phyloP scores from a whole-genome alignment of 2,797 vertebrate genomes.

The Scleropages formosus region DNA sequence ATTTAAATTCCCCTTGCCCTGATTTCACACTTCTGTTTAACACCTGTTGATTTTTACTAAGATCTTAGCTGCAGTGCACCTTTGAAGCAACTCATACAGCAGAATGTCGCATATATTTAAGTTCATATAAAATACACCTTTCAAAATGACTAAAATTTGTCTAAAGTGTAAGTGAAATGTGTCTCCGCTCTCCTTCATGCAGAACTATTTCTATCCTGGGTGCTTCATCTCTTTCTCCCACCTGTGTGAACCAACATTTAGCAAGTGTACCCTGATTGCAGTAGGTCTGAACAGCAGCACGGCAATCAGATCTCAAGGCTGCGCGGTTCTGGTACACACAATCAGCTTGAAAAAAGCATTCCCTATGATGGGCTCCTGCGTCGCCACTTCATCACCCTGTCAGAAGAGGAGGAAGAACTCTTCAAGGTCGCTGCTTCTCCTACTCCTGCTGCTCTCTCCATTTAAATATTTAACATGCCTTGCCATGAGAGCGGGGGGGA shows the following conservation, averaged over 20 bases:
- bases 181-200: not conserved
- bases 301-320: not conserved
- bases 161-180: too few relatives aligned
- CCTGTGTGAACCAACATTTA: not conserved
- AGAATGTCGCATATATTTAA: too few relatives aligned
- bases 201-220: not conserved
- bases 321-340: not conserved
- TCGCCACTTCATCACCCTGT: constrained; percentile 10
- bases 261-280: not conserved
- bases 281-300: not conserved
- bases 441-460: not conserved
- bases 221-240: not conserved
- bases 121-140: too few relatives aligned
- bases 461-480: constrained; percentile 8
- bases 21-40: too few relatives aligned
- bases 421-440: constrained; percentile 25
- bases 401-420: not conserved
- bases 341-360: constrained; percentile 11
- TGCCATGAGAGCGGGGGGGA: not conserved
- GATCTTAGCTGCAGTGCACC: too few relatives aligned
- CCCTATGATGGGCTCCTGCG: constrained; percentile 10
- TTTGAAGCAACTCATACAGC: too few relatives aligned
- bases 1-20: too few relatives aligned
- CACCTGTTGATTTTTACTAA: too few relatives aligned
- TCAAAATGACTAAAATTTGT: too few relatives aligned